Base-by-base conservation (phyloP, 2,888 invertebrate genomes). In the Lamproptera curius region DNA sequence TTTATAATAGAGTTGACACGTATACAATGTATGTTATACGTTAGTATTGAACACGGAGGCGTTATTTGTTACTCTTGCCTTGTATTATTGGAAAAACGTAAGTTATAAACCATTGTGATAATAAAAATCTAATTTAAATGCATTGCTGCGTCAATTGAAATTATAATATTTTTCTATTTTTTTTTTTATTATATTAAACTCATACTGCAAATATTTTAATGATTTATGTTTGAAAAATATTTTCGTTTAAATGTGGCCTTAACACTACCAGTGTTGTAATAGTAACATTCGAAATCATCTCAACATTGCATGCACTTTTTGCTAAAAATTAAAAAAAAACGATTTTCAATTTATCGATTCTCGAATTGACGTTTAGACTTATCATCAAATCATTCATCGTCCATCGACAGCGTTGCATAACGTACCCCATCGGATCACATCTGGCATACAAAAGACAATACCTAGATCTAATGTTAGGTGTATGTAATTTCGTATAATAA, bases 391-490 rank as follows among this genome's bases (percentile, higher is more conserved):
- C 64, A 65, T 70, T 64, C 61, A n/a, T n/a, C n/a, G n/a, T n/a
- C n/a, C n/a, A n/a, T n/a, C n/a, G n/a, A 67, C 62, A 64, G 68
- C 64, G 60, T 73, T 61, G 63, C 68, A 59, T 57, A 55, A 65
- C 62, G 64, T 75, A 77, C 73, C 78, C 80, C 82, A 79, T 83
- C 73, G 58, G 60, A 77, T 79, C 77, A 78, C 72, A 67, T 85
- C 81, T 78, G 83, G 82, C 83, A 87, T 85, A 82, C 82, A 83
- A 88, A 88, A 87, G 88, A 88, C 88, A 88, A 88, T 88, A 88
- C 88, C 86, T 88, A 88, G 88, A 78, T 86, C 82, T 88, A 88
- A 86, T 76, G 76, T 86, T 87, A 86, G 86, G 69, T 68, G 78
- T 84, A 84, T 75, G 82, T 85, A 84, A 84, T 81, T 77, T 79